Evolutionary conservation across 2,888 invertebrate species (phyloP), one percentile per base, ranked within the genome.

Genomic region (Ichneumon xanthorius): DNA sequence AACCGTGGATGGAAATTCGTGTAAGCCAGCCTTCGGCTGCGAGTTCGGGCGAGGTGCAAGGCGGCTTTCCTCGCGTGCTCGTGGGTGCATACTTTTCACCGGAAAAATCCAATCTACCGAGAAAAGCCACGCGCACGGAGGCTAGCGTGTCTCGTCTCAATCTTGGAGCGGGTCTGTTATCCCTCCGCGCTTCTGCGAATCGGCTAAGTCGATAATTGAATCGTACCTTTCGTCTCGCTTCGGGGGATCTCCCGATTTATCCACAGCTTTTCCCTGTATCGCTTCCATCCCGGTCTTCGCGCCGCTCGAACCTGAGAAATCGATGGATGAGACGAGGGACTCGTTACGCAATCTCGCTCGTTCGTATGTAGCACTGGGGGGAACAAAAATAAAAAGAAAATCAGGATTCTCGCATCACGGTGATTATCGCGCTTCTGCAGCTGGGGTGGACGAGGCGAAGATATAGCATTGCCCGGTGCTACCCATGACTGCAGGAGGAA

Each of bases 161-260:
- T 63, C 63, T 33, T 19, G 16, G 19, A 67, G 33, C 19, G 50
- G 26, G 9, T 50, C 50, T 50, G 16, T 22, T 22, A 53, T 77
- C 67, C 50, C 22, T 53, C 61, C 26, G n/a, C 22, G 68, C 14
- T 58, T 14, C 33, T n/a, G 40, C 16, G 45, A 63, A 45, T 63
- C 70, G 30, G 14, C 53, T 65, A 76, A 82, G 63, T 76, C 76
- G 70, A 71, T 76, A 82, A 82, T 82, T 65, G 76, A 82, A 82
- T 68, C 45, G 70, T 77, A 53, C 58, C 55, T 67, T 61, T 76
- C 76, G 50, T 76, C 76, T 63, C 22, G 45, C 70, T 70, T 63
- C 26, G 7, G 19, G 61, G 30, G 50, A 50, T 16, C 16, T 75
- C 70, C 16, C 76, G 70, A 81, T 81, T 70, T 71, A 63, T 76